phyloP scores from a whole-genome alignment of 2,888 invertebrate species.

The Meteorus colon region DNA sequence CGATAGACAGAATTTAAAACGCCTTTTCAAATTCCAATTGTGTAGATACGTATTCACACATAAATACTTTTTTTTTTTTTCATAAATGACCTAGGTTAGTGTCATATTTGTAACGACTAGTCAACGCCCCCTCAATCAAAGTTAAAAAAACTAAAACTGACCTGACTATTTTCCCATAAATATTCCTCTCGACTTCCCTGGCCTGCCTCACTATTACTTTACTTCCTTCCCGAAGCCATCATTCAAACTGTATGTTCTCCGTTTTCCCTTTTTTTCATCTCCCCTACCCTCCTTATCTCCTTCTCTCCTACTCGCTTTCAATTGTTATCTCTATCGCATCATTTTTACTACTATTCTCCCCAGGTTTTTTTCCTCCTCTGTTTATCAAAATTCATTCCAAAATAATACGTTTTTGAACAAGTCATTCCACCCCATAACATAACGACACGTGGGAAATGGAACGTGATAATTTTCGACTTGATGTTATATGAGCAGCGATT shows the following conservation, averaged over 20 bases:
- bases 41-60: not conserved
- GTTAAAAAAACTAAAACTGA: slow-evolving; percentile 54
- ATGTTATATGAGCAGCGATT: not conserved
- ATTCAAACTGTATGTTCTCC: not conserved
- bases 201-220: slow-evolving; percentile 56
- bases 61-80: not conserved
- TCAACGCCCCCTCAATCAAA: slow-evolving; percentile 19
- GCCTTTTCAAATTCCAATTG: not conserved
- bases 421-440: not conserved
- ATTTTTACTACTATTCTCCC: slow-evolving; percentile 8
- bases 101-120: slow-evolving; percentile 10
- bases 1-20: not conserved
- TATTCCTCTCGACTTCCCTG: slow-evolving; percentile 52
- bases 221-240: slow-evolving; percentile 37
- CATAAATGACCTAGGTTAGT: not conserved
- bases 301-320: slow-evolving; percentile 14
- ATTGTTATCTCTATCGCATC: slow-evolving; percentile 4
- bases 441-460: not conserved
- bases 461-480: not conserved
- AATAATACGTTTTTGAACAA: slow-evolving; percentile 38
- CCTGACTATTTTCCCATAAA: slow-evolving; percentile 54
- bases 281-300: not conserved
- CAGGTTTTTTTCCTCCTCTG: slow-evolving; percentile 39
- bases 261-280: not conserved
- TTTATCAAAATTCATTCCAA: slow-evolving; percentile 65